These are phyloP conservation scores for Globodera ellingtonae DNA, from an alignment of 1,140 invertebrate genomes.

Conservation along the genomic window DNA sequence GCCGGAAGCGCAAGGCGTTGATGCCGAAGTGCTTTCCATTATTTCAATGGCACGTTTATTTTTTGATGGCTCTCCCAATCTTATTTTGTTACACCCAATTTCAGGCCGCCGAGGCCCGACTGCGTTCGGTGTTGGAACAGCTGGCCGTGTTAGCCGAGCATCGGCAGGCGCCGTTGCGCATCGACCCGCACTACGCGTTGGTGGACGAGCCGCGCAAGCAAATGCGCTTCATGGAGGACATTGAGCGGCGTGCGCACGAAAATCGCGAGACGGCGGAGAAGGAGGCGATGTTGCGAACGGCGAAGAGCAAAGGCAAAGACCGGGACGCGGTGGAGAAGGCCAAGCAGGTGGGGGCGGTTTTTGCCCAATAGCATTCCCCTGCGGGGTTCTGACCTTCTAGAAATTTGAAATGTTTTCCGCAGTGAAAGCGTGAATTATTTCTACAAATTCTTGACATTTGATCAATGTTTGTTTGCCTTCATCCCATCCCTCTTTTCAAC, in stretches of 20 bases:
- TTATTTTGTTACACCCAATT: neutral
- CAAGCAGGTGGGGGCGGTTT: slow-evolving; percentile 37
- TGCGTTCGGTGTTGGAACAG: slow-evolving; percentile 29
- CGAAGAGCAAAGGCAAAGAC: slow-evolving; percentile 49
- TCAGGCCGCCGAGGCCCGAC: slow-evolving; percentile 33
- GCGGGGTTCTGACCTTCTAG: neutral
- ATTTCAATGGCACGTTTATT: slow-evolving; percentile 36
- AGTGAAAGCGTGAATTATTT: neutral
- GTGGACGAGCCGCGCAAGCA: slow-evolving; percentile 52
- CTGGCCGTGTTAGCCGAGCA: slow-evolving; percentile 44
- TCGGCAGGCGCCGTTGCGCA: slow-evolving; percentile 45
- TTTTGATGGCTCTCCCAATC: neutral
- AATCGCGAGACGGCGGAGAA: slow-evolving; percentile 38
- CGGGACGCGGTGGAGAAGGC: slow-evolving; percentile 50
- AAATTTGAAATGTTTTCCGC: too few species aligned
- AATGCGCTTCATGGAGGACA: slow-evolving; percentile 48
- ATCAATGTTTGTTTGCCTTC: neutral
- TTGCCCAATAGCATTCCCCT: neutral
- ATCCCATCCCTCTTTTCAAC: neutral
- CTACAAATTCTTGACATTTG: neutral
- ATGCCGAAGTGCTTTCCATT: slow-evolving; percentile 44
- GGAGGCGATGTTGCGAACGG: slow-evolving; percentile 41
- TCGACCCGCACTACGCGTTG: slow-evolving; percentile 44
- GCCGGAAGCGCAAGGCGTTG: slow-evolving; percentile 44
- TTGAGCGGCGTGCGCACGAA: slow-evolving; percentile 34